Percentiles rank a stretch among this genome's conserved stretches.
phyloP scores from a whole-genome alignment of 2,113 vertebrate species.

The Calidris pygmaea region DNA sequence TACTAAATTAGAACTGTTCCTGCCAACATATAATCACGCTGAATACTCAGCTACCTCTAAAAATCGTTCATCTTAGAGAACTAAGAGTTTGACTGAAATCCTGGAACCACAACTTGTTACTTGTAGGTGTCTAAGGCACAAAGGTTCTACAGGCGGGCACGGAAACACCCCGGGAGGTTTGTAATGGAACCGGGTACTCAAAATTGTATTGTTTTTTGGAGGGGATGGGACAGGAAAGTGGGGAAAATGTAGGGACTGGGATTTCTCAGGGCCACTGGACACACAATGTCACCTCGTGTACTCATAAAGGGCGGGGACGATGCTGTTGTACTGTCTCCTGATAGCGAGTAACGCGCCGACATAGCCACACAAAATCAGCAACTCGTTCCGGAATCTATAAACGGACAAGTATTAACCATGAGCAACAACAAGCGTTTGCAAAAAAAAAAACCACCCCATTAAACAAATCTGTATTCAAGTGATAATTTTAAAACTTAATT shows the following conservation, averaged over 20 bases:
- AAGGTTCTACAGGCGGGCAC: background rate
- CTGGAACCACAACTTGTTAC: background rate
- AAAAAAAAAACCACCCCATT: background rate
- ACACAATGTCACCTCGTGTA: conserved; percentile 86
- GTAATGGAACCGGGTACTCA: background rate
- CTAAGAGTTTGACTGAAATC: background rate
- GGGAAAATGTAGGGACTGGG: background rate
- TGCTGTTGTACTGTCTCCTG: conserved; percentile 86
- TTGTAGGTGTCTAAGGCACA: background rate
- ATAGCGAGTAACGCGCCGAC: conserved; percentile 90
- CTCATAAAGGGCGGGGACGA: conserved; percentile 95
- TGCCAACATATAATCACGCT: background rate
- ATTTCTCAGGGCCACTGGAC: background rate
- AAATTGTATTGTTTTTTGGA: background rate
- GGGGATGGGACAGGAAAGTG: fast-evolving
- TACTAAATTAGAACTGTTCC: background rate
- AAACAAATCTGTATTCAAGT: background rate
- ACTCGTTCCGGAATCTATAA: conserved; percentile 87
- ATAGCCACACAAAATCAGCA: conserved; percentile 93
- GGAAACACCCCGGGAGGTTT: background rate
- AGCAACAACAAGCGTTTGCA: background rate
- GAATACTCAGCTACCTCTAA: background rate
- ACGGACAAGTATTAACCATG: background rate
- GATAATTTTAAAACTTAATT: background rate
- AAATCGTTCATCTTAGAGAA: background rate